A percentile compares a stretch with the other conserved stretches of the same genome.
Conservation (phyloP, 2,113 vertebrate genomes). For the Tiliqua scincoides region DNA sequence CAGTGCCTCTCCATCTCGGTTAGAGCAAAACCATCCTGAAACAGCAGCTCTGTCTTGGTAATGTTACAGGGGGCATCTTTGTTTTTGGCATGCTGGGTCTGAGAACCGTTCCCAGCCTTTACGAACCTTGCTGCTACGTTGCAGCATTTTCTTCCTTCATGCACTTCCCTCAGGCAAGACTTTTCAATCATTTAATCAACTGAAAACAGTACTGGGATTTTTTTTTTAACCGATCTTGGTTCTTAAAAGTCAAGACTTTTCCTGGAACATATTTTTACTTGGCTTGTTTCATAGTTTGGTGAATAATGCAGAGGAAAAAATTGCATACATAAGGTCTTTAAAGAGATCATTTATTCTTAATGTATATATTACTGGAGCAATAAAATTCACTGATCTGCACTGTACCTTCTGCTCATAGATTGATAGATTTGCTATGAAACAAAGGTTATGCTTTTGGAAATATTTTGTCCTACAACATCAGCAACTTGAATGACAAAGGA, state of each 20-base stretch:
- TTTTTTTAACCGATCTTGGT: constrained; percentile 5
- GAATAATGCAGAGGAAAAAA: constrained; percentile 11
- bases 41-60: neutral
- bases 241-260: constrained; percentile 25
- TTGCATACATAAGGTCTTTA: neutral
- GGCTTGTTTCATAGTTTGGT: constrained; percentile 11
- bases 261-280: neutral
- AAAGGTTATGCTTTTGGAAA: constrained; percentile 1
- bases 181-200: constrained; percentile 20
- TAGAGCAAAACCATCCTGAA: constrained; percentile 14
- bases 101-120: no score
- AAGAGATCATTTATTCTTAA: constrained; percentile 40
- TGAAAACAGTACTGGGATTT: neutral
- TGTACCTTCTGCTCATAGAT: neutral
- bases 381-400: constrained; percentile 6
- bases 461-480: neutral
- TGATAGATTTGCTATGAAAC: neutral
- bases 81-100: neutral
- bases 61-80: neutral
- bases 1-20: neutral
- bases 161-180: neutral
- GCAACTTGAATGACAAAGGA: constrained; percentile 1
- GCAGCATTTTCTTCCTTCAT: neutral
- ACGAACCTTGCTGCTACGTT: neutral
- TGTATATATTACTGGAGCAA: neutral